These are phyloP conservation scores for Oophaga sylvatica DNA, from an alignment of 2,797 vertebrate species.

Conservation along the genomic window DNA sequence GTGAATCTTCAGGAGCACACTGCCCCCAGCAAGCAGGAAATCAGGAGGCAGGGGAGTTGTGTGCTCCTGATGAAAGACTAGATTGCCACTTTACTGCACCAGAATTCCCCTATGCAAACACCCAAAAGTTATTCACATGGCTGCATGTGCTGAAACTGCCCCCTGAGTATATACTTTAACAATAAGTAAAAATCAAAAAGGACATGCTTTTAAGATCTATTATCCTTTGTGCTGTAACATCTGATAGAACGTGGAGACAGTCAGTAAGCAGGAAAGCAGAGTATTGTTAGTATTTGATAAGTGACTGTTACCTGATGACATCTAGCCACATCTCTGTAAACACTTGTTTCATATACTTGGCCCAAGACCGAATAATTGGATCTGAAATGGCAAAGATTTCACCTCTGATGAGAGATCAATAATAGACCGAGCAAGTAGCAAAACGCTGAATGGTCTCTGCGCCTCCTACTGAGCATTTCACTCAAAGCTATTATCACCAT, in stretches of 20 bases:
- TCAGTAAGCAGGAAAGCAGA: neutral
- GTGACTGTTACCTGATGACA: conserved; percentile 80
- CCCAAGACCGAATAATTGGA: conserved; percentile 89
- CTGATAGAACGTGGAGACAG: no score
- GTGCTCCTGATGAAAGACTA: no score
- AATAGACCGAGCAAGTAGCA: neutral
- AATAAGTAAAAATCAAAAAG: neutral
- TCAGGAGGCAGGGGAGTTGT: no score
- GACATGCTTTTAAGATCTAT: neutral
- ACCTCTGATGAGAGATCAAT: neutral
- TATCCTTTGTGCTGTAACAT: neutral
- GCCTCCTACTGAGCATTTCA: neutral
- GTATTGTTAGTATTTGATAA: neutral
- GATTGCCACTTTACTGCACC: no score
- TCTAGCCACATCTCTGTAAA: conserved; percentile 86
- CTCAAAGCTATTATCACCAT: neutral
- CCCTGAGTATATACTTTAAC: no score
- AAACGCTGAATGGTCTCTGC: neutral
- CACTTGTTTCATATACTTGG: conserved; percentile 79
- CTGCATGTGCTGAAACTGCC: neutral
- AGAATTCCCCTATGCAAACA: neutral
- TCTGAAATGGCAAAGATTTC: conserved; percentile 68
- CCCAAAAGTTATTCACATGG: neutral
- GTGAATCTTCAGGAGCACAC: no score
- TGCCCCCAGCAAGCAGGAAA: no score